Base-by-base conservation (phyloP, 53 echinoderm and acorn worm species). In the Patiria pectinifera region DNA sequence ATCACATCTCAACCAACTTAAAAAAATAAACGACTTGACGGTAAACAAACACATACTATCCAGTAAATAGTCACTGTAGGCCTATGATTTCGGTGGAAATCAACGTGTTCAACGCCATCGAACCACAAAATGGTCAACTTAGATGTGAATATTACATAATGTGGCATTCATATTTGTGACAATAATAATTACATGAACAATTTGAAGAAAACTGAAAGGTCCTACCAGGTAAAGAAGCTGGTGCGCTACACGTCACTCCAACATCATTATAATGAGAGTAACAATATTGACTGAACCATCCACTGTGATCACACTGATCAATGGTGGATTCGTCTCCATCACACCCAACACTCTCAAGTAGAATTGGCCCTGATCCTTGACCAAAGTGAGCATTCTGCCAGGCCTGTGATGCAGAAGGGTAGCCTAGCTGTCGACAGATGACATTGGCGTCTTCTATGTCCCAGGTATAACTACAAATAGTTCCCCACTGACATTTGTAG, bases 371-470 rank as follows among this genome's bases (percentile, higher is more conserved):
- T 15, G 63, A 45, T 45, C 85, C 85, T 19, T 46, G 43, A 45
- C 85, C 85, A 58, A 85, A 85, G 44, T 45, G 85, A 45, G 46
- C 47, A 44, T 18, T 7, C 35, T 4, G 14, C 85, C 46, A 85
- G 21, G 47, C 69, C 45, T 21, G 66, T 35, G 69, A 16, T 63
- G 85, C 85, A 85, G 85, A 69, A 15, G 85, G 85, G 10, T 69
- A 85, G 46, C 69, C 66, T 15, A 85, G 85, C 85, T 85, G 85
- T 6, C 70, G 66, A 69, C 85, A 85, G 18, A 85, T 2, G 43
- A 85, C 85, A 10, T 46, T 45, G 7, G 85, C 63, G 12, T 85
- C 69, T 66, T 66, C 45, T 6, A 85, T 63, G 70, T n/a, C 59
- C 85, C 85, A 85, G 48, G 10, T 60, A 19, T 24, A 45, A 85